Conservation (phyloP, 2,113 vertebrate species). For the Bothrops jararaca region DNA sequence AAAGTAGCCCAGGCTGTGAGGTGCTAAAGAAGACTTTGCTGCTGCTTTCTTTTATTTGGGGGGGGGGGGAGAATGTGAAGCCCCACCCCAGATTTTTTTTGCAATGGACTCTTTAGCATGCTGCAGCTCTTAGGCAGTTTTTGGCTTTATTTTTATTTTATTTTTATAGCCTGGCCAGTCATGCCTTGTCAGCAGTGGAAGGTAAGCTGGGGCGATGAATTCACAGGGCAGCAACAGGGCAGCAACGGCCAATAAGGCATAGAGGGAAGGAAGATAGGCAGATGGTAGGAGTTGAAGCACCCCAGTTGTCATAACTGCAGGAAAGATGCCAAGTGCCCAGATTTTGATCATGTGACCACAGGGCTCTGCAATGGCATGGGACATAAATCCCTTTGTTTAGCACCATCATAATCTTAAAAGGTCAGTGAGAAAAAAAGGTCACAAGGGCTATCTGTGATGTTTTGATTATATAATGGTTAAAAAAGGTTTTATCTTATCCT, state of each 20-base stretch:
- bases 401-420: neutral
- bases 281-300: neutral
- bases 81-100: neutral
- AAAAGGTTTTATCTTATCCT: neutral
- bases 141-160: neutral
- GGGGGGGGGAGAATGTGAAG: neutral
- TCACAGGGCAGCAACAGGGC: neutral
- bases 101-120: neutral
- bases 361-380: neutral
- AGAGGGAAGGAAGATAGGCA: neutral
- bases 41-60: neutral
- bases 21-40: neutral
- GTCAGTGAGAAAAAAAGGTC: neutral
- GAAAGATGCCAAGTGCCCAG: neutral
- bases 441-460: neutral
- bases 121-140: neutral
- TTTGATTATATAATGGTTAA: neutral
- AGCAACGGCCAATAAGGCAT: neutral
- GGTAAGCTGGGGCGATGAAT: neutral
- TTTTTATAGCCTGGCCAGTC: neutral
- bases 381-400: neutral
- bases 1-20: neutral
- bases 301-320: neutral
- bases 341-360: neutral
- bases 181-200: neutral